Conservation (phyloP, 2,888 invertebrate genomes). For the Hirtodrosophila cameraria region DNA sequence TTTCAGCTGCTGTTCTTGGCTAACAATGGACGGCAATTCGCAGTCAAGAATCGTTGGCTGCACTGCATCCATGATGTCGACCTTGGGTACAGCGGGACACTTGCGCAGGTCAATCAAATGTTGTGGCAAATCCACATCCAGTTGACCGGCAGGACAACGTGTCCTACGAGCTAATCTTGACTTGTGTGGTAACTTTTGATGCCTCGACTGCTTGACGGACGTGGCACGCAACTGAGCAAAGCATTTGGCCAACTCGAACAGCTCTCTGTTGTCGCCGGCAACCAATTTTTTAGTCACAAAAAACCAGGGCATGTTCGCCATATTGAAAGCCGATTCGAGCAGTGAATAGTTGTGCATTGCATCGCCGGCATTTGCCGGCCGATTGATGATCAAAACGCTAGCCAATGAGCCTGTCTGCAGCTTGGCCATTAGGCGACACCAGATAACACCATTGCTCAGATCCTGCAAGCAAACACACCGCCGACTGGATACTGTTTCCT, state of each 20-base stretch:
- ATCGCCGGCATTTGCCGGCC: conserved; percentile 23
- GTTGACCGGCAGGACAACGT: conserved; percentile 15
- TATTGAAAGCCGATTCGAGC: conserved; percentile 22
- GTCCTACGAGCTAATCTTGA: neutral
- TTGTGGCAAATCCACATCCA: neutral
- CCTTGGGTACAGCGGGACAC: neutral
- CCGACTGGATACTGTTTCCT: conserved; percentile 2
- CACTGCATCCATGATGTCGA: neutral
- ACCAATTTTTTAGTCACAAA: conserved; percentile 5
- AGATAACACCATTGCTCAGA: conserved; percentile 28
- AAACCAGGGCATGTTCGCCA: conserved; percentile 9
- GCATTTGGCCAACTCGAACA: conserved; percentile 12
- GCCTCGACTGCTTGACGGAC: neutral
- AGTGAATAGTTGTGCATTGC: conserved; percentile 32
- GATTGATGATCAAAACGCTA: conserved; percentile 32
- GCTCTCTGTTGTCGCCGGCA: conserved; percentile 4
- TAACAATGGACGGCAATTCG: neutral
- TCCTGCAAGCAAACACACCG: conserved; percentile 16
- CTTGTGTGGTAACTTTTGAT: neutral
- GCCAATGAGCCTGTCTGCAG: conserved; percentile 30
- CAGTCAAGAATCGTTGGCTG: too few species aligned
- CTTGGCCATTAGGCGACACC: conserved; percentile 35
- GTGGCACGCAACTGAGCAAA: neutral
- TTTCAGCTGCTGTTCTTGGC: neutral
- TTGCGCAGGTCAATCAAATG: neutral